Evolutionary conservation across 2,888 invertebrate genomes (phyloP).

Genomic region (Dryocosmus kuriphilus): DNA sequence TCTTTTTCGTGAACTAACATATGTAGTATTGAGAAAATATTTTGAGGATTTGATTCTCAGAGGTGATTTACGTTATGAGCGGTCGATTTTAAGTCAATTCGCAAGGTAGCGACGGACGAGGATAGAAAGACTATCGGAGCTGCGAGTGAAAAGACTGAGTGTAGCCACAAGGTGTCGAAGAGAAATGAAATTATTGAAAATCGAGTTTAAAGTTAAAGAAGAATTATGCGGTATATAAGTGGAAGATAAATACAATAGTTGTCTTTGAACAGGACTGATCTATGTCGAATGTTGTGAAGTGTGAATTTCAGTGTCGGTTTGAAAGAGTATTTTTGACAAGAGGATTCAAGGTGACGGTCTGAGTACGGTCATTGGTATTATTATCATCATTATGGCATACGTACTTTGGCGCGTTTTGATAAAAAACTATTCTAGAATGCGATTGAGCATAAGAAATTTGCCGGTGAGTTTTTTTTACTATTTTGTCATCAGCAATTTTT

Average conservation of each 20-base stretch:
- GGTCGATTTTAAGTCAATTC: background rate
- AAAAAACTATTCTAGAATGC: slow-evolving; percentile 81
- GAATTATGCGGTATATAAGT: slow-evolving; percentile 54
- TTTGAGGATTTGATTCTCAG: too few species aligned
- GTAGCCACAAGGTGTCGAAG: background rate
- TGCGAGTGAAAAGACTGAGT: background rate
- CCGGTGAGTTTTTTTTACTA: slow-evolving; percentile 73
- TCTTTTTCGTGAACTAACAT: too few species aligned
- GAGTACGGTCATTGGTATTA: slow-evolving; percentile 48
- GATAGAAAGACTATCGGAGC: background rate
- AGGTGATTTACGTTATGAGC: too few species aligned
- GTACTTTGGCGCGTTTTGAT: slow-evolving; percentile 82
- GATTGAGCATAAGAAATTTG: slow-evolving; percentile 78
- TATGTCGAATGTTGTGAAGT: slow-evolving; percentile 51
- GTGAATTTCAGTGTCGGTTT: slow-evolving; percentile 49
- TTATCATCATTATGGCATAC: slow-evolving; percentile 79
- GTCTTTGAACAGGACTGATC: slow-evolving; percentile 47
- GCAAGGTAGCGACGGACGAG: background rate
- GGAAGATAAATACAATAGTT: slow-evolving; percentile 47
- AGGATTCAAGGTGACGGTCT: slow-evolving; percentile 56
- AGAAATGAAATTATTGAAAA: too few species aligned
- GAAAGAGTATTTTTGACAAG: slow-evolving; percentile 52
- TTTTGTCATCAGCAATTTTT: too few species aligned
- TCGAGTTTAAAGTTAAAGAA: slow-evolving; percentile 40
- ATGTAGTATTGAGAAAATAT: too few species aligned